Evolutionary conservation across 2,797 vertebrate genomes (phyloP).

Genomic region (Kryptopterus vitreolus): DNA sequence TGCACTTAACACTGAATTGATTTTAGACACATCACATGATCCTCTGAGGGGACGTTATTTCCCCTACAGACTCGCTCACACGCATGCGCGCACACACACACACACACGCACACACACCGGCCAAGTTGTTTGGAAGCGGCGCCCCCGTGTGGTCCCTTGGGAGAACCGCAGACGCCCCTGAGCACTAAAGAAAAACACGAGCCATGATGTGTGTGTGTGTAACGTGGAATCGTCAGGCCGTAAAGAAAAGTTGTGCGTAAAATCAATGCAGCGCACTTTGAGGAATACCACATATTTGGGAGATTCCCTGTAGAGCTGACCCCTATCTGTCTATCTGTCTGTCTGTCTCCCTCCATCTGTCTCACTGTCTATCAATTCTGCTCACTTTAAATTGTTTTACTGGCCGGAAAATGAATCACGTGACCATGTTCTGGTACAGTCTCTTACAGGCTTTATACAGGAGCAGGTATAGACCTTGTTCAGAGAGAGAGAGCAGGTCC

Average conservation of each 20-base stretch:
- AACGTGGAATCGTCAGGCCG: constrained; percentile 59
- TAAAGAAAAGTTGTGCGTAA: constrained; percentile 68
- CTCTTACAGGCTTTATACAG: too few relatives aligned
- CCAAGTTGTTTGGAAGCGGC: constrained; percentile 36
- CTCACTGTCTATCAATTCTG: background rate
- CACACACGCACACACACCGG: constrained; percentile 60
- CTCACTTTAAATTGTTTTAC: background rate
- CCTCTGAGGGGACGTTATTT: constrained; percentile 51
- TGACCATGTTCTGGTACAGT: background rate
- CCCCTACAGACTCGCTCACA: constrained; percentile 48
- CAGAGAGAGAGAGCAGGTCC: too few relatives aligned
- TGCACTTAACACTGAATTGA: constrained; percentile 85
- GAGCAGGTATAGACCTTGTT: background rate
- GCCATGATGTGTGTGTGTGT: constrained; percentile 50
- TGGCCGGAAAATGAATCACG: background rate
- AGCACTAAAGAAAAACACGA: constrained; percentile 62
- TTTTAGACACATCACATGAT: constrained; percentile 73
- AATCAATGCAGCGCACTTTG: constrained; percentile 82
- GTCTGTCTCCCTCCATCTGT: background rate
- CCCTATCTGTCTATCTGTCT: constrained; percentile 26
- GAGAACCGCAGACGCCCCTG: constrained; percentile 59
- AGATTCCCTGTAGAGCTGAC: constrained; percentile 50
- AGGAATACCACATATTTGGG: constrained; percentile 72
- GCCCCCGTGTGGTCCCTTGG: constrained; percentile 50
- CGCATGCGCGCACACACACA: constrained; percentile 49